These are phyloP conservation scores for Sycophila sp. DNA, from an alignment of 1,140 invertebrate genomes.

Conservation along the genomic window DNA sequence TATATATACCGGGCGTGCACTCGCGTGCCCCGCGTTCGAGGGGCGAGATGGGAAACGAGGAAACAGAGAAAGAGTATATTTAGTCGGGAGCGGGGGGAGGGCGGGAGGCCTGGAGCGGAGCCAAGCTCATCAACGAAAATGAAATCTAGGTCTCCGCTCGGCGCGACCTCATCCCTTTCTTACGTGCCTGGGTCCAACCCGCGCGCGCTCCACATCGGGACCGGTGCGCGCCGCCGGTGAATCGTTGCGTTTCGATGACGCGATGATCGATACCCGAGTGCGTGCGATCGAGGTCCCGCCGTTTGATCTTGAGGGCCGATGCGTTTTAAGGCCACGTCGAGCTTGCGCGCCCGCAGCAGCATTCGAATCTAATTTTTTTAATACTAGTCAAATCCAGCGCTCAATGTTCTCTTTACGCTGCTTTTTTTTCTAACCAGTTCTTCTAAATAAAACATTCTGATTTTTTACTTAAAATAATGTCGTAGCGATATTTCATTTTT, in stretches of 20 bases:
- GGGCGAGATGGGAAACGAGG: conserved; percentile 1
- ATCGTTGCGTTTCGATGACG: not conserved
- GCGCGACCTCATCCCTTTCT: conserved; percentile 29
- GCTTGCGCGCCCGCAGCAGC: too few species aligned
- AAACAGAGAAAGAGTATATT: conserved; percentile 63
- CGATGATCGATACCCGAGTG: not conserved
- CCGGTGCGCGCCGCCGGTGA: not conserved
- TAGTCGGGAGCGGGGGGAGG: conserved; percentile 51
- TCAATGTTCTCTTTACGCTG: too few species aligned
- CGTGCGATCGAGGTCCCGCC: not conserved
- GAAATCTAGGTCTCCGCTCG: conserved; percentile 64
- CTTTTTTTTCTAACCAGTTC: too few species aligned
- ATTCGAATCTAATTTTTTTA: too few species aligned
- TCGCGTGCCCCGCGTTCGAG: not conserved
- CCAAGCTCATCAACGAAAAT: conserved; percentile 68
- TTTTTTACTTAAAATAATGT: too few species aligned
- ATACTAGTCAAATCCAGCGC: too few species aligned
- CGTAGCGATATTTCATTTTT: too few species aligned
- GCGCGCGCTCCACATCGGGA: not conserved
- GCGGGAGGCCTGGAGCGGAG: conserved; percentile 51
- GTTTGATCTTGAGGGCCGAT: not conserved
- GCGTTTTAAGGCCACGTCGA: too few species aligned
- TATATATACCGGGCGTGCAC: not conserved
- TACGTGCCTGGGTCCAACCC: too few species aligned
- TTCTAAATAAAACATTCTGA: too few species aligned